Evolutionary conservation across 1,140 invertebrate species (phyloP), one percentile per base, ranked within the genome.

Genomic region (Drosophila pectinifera): DNA sequence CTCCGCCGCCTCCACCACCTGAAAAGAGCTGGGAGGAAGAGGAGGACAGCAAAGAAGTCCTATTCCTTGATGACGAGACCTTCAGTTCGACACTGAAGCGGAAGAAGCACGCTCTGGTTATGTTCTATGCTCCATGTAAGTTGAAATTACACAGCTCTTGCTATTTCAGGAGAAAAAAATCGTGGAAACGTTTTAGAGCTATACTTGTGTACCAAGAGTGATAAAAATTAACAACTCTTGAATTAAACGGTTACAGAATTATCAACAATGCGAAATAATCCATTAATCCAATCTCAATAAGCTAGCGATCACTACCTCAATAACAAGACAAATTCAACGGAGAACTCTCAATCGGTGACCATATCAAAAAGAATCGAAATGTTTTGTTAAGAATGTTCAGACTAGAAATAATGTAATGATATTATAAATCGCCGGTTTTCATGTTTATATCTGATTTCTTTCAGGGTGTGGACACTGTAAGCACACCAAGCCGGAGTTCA

Each of bases 121-220:
- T 98, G 95, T 98, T 98, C 92, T 98, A 98, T 93, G 97, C 97
- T 4, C 97, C 97, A 38, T 98, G 97, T 97, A 94, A 95, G 95
- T 92, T 57, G 7, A 20, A 42, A 31, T 31, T 14, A 20, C 28
- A 8, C 1, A 26, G 11, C 10, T 38, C 4, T 20, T 20, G 7
- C 11, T 2, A 14, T 53, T 20, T 20, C 6, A 18, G 11, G 4
- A 10, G n/a, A 28, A 13, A 18, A 45, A 4, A 16, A 13, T 26
- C 4, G 26, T 26, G 24, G 24, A 24, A 24, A 24, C 3, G 3
- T 24, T 4, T 3, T 24, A 5, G 24, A 24, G 5, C 5, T 3
- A 24, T 28, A 28, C 28, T 28, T 28, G 7, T 28, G 28, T 2
- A 28, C 10, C 28, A 22, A 34, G 5, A 18, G n/a, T 13, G 13